phyloP scores from a whole-genome alignment of 1,140 invertebrate species.

The Telenomus remus region DNA sequence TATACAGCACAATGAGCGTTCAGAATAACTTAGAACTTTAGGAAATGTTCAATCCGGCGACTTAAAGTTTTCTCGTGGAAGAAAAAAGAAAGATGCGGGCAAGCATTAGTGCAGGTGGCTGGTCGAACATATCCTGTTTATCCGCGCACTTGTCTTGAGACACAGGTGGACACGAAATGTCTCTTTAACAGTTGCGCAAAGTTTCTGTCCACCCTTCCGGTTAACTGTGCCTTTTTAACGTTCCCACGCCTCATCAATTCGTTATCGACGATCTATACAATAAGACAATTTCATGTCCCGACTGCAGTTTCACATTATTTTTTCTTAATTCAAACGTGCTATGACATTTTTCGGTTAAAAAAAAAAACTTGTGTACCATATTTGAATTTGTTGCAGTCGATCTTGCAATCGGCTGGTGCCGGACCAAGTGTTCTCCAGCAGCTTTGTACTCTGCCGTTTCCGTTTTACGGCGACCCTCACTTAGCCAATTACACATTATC shows the following conservation, averaged over 20 bases:
- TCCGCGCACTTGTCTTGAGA: conserved; percentile 53
- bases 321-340: too few relatives aligned
- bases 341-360: too few relatives aligned
- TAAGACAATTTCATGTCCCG: too few relatives aligned
- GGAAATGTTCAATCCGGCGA: conserved; percentile 24
- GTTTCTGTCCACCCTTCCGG: conserved; percentile 50
- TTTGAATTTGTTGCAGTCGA: conserved; percentile 76
- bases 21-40: not conserved
- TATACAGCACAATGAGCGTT: not conserved
- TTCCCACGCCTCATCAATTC: conserved; percentile 35
- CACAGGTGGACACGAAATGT: conserved; percentile 59
- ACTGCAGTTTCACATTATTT: too few relatives aligned
- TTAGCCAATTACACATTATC: conserved; percentile 89
- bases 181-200: conserved; percentile 49
- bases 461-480: conserved; percentile 88
- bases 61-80: conserved; percentile 2
- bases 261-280: too few relatives aligned
- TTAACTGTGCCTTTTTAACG: conserved; percentile 31
- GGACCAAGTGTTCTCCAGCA: conserved; percentile 91
- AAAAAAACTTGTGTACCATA: too few relatives aligned
- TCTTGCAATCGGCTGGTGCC: conserved; percentile 86
- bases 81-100: conserved; percentile 29
- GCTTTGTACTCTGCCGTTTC: conserved; percentile 91
- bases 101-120: conserved; percentile 59
- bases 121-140: conserved; percentile 54